Evolutionary conservation across 1,140 invertebrate genomes (phyloP).

Genomic region (Drosophila kurseongensis): DNA sequence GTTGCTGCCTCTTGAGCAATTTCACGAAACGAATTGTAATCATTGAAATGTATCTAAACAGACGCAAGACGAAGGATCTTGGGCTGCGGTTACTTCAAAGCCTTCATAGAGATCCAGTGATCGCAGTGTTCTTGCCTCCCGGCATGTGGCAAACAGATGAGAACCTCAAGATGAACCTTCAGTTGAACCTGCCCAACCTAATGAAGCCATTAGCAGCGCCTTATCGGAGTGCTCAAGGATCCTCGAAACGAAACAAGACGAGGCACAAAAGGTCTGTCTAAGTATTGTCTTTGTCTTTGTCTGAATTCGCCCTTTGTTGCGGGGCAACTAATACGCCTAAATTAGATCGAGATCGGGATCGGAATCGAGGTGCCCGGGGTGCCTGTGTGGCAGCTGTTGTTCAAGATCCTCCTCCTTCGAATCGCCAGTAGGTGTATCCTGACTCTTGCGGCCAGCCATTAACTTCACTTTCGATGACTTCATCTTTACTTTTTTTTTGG

Average conservation of each 20-base stretch:
- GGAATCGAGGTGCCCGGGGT: constrained; percentile 15
- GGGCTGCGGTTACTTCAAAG: constrained; percentile 64
- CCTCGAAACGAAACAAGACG: constrained; percentile 27
- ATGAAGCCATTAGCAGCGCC: constrained; percentile 80
- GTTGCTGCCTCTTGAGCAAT: constrained; percentile 44
- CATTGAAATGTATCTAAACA: constrained; percentile 65
- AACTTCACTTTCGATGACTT: constrained; percentile 56
- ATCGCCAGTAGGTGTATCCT: constrained; percentile 41
- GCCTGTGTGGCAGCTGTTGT: constrained; percentile 65
- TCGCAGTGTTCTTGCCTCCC: constrained; percentile 48
- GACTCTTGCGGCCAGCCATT: constrained; percentile 66
- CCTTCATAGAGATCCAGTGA: constrained; percentile 48
- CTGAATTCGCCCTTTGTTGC: constrained; percentile 49
- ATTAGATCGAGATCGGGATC: constrained; percentile 78
- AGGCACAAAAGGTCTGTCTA: constrained; percentile 46
- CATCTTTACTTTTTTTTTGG: constrained; percentile 30
- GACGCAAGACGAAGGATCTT: constrained; percentile 37
- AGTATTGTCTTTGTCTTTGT: constrained; percentile 36
- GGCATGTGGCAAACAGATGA: constrained; percentile 77
- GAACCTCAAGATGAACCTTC: constrained; percentile 40
- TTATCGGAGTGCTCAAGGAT: constrained; percentile 61
- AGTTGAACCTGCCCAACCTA: constrained; percentile 54
- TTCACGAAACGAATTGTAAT: constrained; percentile 66
- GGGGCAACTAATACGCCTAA: constrained; percentile 78
- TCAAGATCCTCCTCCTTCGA: constrained; percentile 26